Base-by-base conservation (phyloP, 1,140 invertebrate species). In the Drosophila suzukii region DNA sequence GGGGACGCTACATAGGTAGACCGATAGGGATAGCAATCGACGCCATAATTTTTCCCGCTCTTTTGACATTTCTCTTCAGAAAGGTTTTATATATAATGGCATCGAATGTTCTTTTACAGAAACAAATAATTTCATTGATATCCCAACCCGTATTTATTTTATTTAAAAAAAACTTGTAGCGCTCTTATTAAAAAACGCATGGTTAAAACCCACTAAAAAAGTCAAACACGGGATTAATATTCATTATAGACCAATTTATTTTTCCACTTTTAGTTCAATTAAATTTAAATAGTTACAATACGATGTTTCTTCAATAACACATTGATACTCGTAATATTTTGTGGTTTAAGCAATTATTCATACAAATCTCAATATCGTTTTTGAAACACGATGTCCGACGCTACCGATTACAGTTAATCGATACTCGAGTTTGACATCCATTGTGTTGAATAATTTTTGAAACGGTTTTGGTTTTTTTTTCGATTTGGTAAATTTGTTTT, bases 231-330 rank as follows among this genome's bases (percentile, higher is more conserved):
- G 8, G 2, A 20, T 30, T 8, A 59, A 20, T 68, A 63, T 75
- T 86, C 57, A 75, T 81, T 71, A 78, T 84, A 78, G 67, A 86
- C 65, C 78, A 50, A 78, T 85, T 85, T 85, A 85, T 86, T 85
- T 75, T 75, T 65, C 54, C 72, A 66, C 36, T 56, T 75, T 75
- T 73, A 75, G 73, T 75, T 75, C 71, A 75, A 75, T 71, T 75
- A 75, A 75, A 75, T 75, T 76, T 76, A 76, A 76, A 75, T 76
- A 75, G 73, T 76, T 76, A 76, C 73, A 76, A 76, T 76, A 76
- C 73, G 73, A 75, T 51, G 55, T 75, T 41, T 63, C 47, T 62
- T 75, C 55, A 73, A 75, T 75, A 76, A 76, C 73, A 76, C 73
- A 76, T 76, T 76, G 72, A 76, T 76, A 67, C 61, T 76, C 73